phyloP scores from a whole-genome alignment of 2,888 invertebrate genomes.

The Saturnia pavonia region DNA sequence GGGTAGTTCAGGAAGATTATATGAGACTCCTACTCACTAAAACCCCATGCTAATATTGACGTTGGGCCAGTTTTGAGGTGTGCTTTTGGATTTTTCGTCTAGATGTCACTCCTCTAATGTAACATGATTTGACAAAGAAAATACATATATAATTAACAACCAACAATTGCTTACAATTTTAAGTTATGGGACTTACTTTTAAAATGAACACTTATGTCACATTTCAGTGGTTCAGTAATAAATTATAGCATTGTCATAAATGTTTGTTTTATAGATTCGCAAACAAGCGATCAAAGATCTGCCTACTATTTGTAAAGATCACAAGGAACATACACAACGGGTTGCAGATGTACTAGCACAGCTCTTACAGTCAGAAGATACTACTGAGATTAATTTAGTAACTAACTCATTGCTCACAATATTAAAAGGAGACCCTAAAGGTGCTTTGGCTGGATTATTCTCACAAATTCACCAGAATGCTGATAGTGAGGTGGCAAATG shows the following conservation, averaged over 20 bases:
- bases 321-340: conserved; percentile 90
- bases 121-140: too few species aligned
- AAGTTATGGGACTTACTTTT: background rate
- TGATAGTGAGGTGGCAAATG: conserved; percentile 80
- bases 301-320: conserved; percentile 92
- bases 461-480: conserved; percentile 80
- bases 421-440: conserved; percentile 87
- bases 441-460: conserved; percentile 80
- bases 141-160: too few species aligned
- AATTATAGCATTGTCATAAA: background rate
- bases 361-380: conserved; percentile 92
- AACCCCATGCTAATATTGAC: too few species aligned
- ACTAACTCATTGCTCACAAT: conserved; percentile 91
- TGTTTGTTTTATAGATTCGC: conserved; percentile 85
- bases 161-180: too few species aligned
- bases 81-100: too few species aligned
- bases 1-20: too few species aligned
- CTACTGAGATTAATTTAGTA: conserved; percentile 91
- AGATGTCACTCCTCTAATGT: too few species aligned
- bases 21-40: too few species aligned
- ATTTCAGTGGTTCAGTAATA: background rate
- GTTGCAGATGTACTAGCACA: conserved; percentile 97
- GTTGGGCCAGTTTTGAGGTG: too few species aligned
- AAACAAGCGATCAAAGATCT: conserved; percentile 97
- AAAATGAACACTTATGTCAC: background rate